Conservation (phyloP, 2,888 invertebrate species). For the Stenotaenia linearis region DNA sequence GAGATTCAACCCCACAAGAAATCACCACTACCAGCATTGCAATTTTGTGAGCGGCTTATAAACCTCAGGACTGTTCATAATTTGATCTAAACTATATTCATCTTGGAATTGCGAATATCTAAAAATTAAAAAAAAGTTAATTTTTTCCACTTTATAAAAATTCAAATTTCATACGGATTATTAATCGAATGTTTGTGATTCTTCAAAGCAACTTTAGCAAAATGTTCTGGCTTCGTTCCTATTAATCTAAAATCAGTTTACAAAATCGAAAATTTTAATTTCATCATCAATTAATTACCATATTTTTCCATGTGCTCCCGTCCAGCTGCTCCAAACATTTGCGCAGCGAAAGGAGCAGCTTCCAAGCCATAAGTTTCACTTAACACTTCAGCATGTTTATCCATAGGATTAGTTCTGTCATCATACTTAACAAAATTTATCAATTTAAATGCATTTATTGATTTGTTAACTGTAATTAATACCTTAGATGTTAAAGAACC, state of each 20-base stretch:
- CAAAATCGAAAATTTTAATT: no score
- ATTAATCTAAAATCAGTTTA: slow-evolving; percentile 26
- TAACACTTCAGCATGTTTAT: slow-evolving; percentile 80
- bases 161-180: slow-evolving; percentile 68
- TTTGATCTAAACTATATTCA: slow-evolving; percentile 84
- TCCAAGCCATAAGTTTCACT: slow-evolving; percentile 72
- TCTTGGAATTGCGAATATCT: slow-evolving; percentile 89
- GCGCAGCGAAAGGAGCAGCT: slow-evolving; percentile 80
- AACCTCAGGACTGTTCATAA: slow-evolving; percentile 77
- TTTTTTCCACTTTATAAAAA: background rate
- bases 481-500: slow-evolving; percentile 77
- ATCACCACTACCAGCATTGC: slow-evolving; percentile 68
- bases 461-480: background rate
- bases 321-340: slow-evolving; percentile 95
- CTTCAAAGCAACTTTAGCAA: slow-evolving; percentile 96
- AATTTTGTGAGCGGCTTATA: slow-evolving; percentile 90
- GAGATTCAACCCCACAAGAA: no score
- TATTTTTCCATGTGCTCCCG: slow-evolving; percentile 93
- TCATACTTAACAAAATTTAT: slow-evolving; percentile 52
- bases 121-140: background rate
- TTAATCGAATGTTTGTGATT: slow-evolving; percentile 95
- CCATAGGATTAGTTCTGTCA: slow-evolving; percentile 84
- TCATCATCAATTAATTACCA: slow-evolving; percentile 49
- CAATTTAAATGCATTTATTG: no score
- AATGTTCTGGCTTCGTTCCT: slow-evolving; percentile 80